phyloP scores from a whole-genome alignment of 1,140 invertebrate genomes.

The Solenopsis fugax region DNA sequence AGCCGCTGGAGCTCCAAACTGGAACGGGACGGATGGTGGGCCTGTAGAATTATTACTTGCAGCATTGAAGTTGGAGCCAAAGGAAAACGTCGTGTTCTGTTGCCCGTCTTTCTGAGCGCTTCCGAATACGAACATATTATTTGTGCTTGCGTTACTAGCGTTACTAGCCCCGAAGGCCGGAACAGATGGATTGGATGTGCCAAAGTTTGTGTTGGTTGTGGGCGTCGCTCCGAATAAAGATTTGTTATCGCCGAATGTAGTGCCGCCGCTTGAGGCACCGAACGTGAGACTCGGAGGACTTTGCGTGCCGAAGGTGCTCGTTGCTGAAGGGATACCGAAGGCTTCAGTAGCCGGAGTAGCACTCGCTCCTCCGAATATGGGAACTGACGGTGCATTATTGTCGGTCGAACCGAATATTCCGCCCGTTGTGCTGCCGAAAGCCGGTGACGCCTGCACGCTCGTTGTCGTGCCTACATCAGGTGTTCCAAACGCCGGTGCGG shows the following conservation, averaged over 20 bases:
- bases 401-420: constrained; percentile 36
- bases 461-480: constrained; percentile 14
- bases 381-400: background rate
- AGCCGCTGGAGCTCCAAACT: constrained; percentile 78
- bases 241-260: constrained; percentile 62
- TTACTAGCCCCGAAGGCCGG: constrained; percentile 40
- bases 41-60: constrained; percentile 57
- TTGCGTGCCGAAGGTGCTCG: constrained; percentile 60
- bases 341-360: constrained; percentile 30
- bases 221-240: constrained; percentile 68
- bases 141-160: constrained; percentile 7
- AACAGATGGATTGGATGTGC: constrained; percentile 15
- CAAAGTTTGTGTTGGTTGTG: constrained; percentile 63
- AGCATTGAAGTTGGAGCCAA: constrained; percentile 64
- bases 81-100: constrained; percentile 66
- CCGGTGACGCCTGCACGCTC: background rate
- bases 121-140: constrained; percentile 74
- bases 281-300: constrained; percentile 63
- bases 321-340: constrained; percentile 47
- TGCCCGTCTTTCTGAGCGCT: constrained; percentile 56
- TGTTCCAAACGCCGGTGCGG: constrained; percentile 59
- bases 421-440: constrained; percentile 1
- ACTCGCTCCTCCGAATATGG: constrained; percentile 64
- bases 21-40: constrained; percentile 74
- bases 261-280: constrained; percentile 30